A percentile compares a stretch with the other conserved stretches of the same genome.
phyloP scores from a whole-genome alignment of 1,140 invertebrate species.

The Hylaeus anthracinus region DNA sequence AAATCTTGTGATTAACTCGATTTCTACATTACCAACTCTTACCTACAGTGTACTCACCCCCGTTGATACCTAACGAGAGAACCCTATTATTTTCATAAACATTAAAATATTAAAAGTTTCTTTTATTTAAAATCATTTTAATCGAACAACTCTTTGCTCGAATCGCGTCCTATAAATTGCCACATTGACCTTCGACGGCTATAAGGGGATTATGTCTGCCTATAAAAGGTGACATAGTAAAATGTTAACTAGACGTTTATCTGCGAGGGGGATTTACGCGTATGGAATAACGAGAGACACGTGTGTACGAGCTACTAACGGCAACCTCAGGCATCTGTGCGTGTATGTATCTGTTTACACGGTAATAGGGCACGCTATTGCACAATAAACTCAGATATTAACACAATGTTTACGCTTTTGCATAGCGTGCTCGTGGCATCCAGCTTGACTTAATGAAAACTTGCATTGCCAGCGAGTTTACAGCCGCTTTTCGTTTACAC shows the following conservation, averaged over 20 bases:
- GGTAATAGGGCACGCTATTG: constrained; percentile 46
- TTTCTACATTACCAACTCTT: too few species aligned
- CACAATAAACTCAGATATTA: constrained; percentile 62
- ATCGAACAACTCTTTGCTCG: too few species aligned
- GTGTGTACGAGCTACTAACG: constrained; percentile 21
- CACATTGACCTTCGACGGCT: background rate
- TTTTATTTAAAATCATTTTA: too few species aligned
- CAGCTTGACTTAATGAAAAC: constrained; percentile 52
- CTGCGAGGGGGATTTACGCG: constrained; percentile 3
- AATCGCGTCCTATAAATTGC: too few species aligned
- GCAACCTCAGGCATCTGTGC: constrained; percentile 9
- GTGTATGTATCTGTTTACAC: constrained; percentile 39
- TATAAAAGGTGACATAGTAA: constrained; percentile 5
- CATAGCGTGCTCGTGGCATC: constrained; percentile 23
- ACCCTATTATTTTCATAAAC: too few species aligned
- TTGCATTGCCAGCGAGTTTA: background rate
- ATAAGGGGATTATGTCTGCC: background rate
- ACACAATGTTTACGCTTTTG: constrained; percentile 51
- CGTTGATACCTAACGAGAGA: too few species aligned
- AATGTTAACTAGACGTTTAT: constrained; percentile 42
- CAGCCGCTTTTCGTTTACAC: constrained; percentile 1
- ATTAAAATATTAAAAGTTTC: too few species aligned
- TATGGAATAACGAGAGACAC: constrained; percentile 31
- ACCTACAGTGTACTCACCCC: too few species aligned
- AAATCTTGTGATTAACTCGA: too few species aligned